phyloP scores from a whole-genome alignment of 2,113 vertebrate species.

The Hyperoodon ampullatus region DNA sequence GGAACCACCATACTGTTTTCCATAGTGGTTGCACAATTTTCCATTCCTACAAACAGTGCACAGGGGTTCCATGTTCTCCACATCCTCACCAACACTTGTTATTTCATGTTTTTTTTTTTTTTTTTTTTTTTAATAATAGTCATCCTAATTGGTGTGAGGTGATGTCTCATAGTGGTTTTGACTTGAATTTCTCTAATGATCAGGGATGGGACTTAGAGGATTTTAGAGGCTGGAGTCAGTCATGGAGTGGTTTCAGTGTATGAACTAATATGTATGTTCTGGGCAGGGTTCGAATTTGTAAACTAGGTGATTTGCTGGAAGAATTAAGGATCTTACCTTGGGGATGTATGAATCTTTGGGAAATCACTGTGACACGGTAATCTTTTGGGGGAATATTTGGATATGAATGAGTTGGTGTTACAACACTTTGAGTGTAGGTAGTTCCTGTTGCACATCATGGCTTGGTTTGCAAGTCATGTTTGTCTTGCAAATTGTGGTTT shows the following conservation, averaged over 20 bases:
- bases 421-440: not conserved
- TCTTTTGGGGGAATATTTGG: not conserved
- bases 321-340: not conserved
- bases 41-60: not conserved
- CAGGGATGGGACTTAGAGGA: not conserved
- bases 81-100: not conserved
- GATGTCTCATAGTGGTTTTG: not conserved
- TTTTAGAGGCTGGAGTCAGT: not conserved
- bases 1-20: not conserved
- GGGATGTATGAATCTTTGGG: not conserved
- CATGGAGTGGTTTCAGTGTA: not conserved
- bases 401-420: not conserved
- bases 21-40: not conserved
- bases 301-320: constrained; percentile 7
- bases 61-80: not conserved
- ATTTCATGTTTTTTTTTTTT: not conserved
- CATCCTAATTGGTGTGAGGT: not conserved
- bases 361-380: not conserved
- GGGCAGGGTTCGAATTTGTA: not conserved
- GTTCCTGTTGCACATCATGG: not conserved
- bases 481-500: not conserved
- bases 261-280: not conserved
- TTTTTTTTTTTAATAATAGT: not conserved
- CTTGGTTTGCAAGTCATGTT: not conserved
- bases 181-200: not conserved